phyloP scores from a whole-genome alignment of 2,888 invertebrate genomes.

The Selenia dentaria region DNA sequence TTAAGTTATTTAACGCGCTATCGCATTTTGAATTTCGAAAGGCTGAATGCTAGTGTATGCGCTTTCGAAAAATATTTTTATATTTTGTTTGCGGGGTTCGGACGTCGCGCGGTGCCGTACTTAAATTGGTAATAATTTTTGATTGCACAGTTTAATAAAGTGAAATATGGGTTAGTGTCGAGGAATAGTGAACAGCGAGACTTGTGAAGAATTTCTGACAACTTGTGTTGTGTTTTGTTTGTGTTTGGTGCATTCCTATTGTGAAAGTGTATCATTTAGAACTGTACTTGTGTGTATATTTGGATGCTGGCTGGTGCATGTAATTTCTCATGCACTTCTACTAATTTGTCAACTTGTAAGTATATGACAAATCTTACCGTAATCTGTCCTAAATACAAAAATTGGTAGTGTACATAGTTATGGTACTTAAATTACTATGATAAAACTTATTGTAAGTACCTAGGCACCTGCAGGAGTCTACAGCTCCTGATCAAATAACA shows the following conservation, averaged over 20 bases:
- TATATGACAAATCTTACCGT: conserved; percentile 18
- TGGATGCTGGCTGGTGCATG: conserved; percentile 57
- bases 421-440: too few relatives aligned
- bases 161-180: conserved; percentile 81
- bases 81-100: conserved; percentile 73
- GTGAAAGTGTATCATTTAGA: conserved; percentile 70
- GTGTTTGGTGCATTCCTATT: conserved; percentile 63
- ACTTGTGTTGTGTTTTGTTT: conserved; percentile 62
- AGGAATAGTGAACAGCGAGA: conserved; percentile 53
- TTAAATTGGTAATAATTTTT: conserved; percentile 83
- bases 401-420: too few relatives aligned
- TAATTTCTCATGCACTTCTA: conserved; percentile 26
- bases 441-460: too few relatives aligned
- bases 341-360: conserved; percentile 45
- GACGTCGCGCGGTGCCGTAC: conserved; percentile 68
- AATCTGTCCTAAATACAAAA: not conserved
- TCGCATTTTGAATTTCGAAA: conserved; percentile 80
- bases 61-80: conserved; percentile 81
- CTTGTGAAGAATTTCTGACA: conserved; percentile 62
- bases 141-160: conserved; percentile 76
- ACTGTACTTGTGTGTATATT: conserved; percentile 47
- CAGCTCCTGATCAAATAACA: too few relatives aligned
- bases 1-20: conserved; percentile 79
- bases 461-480: too few relatives aligned
- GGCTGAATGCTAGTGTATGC: conserved; percentile 74